Evolutionary conservation across 2,113 vertebrate genomes (phyloP).

Genomic region (Notarius lentiginosus): DNA sequence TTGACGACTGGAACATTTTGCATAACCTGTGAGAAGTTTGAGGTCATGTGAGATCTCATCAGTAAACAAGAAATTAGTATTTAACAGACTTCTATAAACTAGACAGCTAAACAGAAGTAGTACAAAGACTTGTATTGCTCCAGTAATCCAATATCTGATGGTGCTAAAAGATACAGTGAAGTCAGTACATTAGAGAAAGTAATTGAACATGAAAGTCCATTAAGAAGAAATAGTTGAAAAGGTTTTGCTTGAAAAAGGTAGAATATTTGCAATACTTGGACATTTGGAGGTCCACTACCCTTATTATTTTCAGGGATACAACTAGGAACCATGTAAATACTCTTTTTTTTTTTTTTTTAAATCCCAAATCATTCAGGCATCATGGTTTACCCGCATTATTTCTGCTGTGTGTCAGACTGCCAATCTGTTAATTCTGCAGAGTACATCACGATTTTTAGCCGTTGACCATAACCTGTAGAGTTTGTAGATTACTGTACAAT

Average conservation of each 20-base stretch:
- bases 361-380: background rate
- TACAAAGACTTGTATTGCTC: background rate
- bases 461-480: background rate
- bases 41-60: background rate
- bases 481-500: background rate
- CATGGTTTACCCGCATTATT: background rate
- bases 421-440: background rate
- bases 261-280: background rate
- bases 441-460: background rate
- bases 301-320: background rate
- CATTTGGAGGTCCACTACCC: background rate
- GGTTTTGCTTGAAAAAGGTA: background rate
- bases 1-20: background rate
- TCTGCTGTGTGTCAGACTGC: too few relatives aligned
- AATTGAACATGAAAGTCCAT: slow-evolving; percentile 49
- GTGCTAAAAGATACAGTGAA: slow-evolving; percentile 51
- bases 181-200: slow-evolving; percentile 65
- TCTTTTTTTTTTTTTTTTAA: too few relatives aligned
- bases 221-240: slow-evolving; percentile 54
- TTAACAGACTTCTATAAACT: background rate
- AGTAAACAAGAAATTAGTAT: background rate
- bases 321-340: background rate
- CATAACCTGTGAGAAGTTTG: background rate
- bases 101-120: background rate
- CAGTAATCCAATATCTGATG: slow-evolving; percentile 65